These are phyloP conservation scores for Pseudoips prasinana DNA, from an alignment of 2,888 invertebrate species.

Conservation along the genomic window DNA sequence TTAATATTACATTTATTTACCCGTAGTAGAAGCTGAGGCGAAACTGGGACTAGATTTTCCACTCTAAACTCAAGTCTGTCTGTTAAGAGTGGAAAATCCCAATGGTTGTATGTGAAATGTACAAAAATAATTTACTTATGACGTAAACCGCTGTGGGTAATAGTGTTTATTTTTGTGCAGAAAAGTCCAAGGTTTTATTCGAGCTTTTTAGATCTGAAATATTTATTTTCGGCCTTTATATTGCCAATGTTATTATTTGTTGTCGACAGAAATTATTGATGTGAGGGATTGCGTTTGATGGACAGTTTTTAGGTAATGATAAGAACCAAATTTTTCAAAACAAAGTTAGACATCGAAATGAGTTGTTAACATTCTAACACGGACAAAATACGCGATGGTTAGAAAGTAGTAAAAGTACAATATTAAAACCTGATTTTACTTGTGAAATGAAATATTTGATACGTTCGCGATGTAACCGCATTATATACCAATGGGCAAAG, in stretches of 20 bases:
- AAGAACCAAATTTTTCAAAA: conserved; percentile 1
- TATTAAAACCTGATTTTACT: conserved; percentile 26
- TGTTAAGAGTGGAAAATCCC: conserved; percentile 8
- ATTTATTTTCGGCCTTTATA: conserved; percentile 11
- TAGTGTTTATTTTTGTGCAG: conserved; percentile 12
- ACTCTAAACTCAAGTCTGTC: no score
- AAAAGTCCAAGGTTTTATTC: conserved; percentile 9
- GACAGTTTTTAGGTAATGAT: conserved; percentile 4
- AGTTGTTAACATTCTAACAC: conserved; percentile 19
- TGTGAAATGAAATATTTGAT: conserved; percentile 14
- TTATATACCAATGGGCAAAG: conserved; percentile 6
- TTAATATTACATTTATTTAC: conserved; percentile 22
- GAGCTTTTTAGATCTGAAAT: conserved; percentile 12
- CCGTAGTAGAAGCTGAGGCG: conserved; percentile 15
- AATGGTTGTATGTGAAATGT: conserved; percentile 9
- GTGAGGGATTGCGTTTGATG: conserved; percentile 2
- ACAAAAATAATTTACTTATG: conserved; percentile 11
- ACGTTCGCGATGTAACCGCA: conserved; percentile 23
- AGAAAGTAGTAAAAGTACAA: conserved; percentile 19
- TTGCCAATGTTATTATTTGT: conserved; percentile 10
- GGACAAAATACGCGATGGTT: conserved; percentile 18
- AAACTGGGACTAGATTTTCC: conserved; percentile 11
- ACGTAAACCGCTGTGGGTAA: conserved; percentile 16
- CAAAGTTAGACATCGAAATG: no score
- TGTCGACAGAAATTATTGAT: conserved; percentile 14